Conservation (phyloP, 2,113 vertebrate genomes). For the Paracanthobrama guichenoti region DNA sequence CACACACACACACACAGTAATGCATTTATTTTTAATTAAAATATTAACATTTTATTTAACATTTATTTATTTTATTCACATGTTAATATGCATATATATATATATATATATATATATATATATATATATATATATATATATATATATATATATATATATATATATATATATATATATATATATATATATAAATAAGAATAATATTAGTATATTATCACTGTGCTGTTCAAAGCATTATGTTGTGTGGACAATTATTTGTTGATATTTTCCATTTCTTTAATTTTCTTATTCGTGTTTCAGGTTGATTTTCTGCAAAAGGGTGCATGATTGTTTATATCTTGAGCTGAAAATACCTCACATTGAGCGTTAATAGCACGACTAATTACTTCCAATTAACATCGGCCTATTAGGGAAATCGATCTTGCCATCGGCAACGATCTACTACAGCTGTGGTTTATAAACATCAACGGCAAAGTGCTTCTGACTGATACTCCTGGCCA, state of each 20-base stretch:
- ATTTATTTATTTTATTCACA: no score
- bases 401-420: constrained; percentile 55
- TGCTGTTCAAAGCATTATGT: background rate
- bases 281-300: background rate
- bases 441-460: constrained; percentile 41
- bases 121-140: no score
- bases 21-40: no score
- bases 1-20: no score
- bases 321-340: background rate
- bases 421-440: constrained; percentile 9
- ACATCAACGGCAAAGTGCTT: background rate
- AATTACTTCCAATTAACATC: constrained; percentile 56
- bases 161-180: no score
- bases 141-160: no score
- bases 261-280: background rate
- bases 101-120: no score
- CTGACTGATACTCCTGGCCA: background rate
- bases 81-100: no score
- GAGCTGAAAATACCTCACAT: background rate
- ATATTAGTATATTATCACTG: background rate
- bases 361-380: constrained; percentile 13
- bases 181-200: background rate
- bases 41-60: no score
- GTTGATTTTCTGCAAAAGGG: background rate
- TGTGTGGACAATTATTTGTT: background rate